These are phyloP conservation scores for Cebus imitator DNA, from an alignment of 2,113 vertebrate genomes.

Conservation along the genomic window DNA sequence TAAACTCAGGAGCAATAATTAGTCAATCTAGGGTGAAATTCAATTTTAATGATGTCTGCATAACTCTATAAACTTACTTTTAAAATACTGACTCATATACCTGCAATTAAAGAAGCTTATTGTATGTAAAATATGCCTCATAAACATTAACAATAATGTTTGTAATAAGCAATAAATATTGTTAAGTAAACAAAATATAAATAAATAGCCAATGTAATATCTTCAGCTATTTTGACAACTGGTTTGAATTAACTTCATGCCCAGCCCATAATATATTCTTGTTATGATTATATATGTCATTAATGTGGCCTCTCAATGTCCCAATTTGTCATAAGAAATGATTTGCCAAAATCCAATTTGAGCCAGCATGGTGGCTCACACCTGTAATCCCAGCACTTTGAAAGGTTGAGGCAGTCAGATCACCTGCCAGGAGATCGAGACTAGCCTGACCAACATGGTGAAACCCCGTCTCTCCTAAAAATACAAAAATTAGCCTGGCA, in stretches of 20 bases:
- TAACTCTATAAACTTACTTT: neutral
- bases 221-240: neutral
- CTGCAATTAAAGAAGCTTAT: neutral
- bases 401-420: too few species aligned
- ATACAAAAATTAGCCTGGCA: too few species aligned
- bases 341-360: neutral
- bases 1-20: conserved; percentile 1
- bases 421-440: too few species aligned
- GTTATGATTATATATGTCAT: conserved; percentile 13
- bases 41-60: neutral
- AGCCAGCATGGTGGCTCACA: too few species aligned
- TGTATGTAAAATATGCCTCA: neutral
- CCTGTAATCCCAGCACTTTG: too few species aligned
- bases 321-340: conserved; percentile 22
- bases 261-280: neutral
- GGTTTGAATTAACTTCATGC: conserved; percentile 20
- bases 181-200: neutral
- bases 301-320: neutral
- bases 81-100: neutral
- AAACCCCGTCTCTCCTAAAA: too few species aligned
- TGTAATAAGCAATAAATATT: neutral
- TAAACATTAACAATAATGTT: neutral
- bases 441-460: too few species aligned
- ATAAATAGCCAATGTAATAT: neutral
- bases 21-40: neutral